Base-by-base conservation (phyloP, 2,888 invertebrate species). In the Microctonus aethiopoides region DNA sequence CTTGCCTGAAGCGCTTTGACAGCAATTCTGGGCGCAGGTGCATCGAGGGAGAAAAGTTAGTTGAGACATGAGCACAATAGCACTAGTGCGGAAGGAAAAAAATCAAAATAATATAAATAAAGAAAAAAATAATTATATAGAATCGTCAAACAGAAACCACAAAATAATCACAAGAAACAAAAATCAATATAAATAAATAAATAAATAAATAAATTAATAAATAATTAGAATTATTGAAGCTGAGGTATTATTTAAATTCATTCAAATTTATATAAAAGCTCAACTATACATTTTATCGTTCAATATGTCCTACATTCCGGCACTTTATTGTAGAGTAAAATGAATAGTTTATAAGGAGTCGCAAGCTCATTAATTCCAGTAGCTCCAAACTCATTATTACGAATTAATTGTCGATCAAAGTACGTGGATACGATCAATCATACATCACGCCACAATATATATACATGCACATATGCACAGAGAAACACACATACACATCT, bases 371-470 rank as follows among this genome's bases (percentile, higher is more conserved):
- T 80, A 80, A 80, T 80, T 75, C 77, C 70, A 73, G 70, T 79
- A 77, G 78, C 76, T 63, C 73, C 68, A 65, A 72, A 26, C 74
- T 78, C 77, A 80, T 81, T 79, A 79, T 80, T 78, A 78, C 78
- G 62, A 76, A 80, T 80, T 79, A 81, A 80, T 80, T 77, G 76
- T 62, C 67, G 67, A 72, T 72, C 75, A 60, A 64, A 73, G 75
- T 72, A 68, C 51, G 66, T 69, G 68, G 72, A 72, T 70, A 51
- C 72, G 72, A 80, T 80, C 78, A 76, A 80, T 81, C 80, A 79
- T 74, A 61, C 75, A 77, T 78, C 77, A 77, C 74, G 73, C 22
- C 16, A 9, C 13, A 41, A 16, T 39, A n/a, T 22, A 29, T 7
- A 36, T 65, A 32, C 34, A 46, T 32, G 5, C 46, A 29, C 20